A percentile compares a stretch with the other conserved stretches of the same genome.
Evolutionary conservation across 2,113 vertebrate species (phyloP).

Genomic region (Carollia perspicillata): DNA sequence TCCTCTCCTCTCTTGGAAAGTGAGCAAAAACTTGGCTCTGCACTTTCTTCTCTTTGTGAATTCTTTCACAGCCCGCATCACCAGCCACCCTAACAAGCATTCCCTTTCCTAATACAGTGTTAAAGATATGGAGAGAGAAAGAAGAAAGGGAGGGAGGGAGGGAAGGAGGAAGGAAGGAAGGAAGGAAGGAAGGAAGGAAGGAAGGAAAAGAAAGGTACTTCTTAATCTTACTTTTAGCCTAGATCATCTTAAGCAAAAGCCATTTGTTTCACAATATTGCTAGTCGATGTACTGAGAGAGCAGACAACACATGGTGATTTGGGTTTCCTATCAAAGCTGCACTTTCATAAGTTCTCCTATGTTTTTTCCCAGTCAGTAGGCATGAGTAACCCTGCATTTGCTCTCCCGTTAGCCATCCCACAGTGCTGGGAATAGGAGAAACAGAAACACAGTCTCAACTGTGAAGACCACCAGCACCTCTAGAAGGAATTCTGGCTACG

Average conservation of each 20-base stretch:
- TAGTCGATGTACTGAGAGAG: neutral
- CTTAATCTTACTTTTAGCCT: neutral
- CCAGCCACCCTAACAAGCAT: neutral
- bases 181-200: neutral
- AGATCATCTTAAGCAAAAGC: neutral
- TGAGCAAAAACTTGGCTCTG: too few relatives aligned
- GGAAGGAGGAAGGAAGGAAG: too few relatives aligned
- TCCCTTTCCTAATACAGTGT: neutral
- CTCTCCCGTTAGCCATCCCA: neutral
- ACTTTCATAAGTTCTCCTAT: neutral
- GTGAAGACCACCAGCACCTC: neutral
- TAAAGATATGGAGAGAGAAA: neutral
- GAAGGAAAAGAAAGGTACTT: neutral
- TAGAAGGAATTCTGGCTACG: neutral
- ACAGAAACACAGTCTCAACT: neutral
- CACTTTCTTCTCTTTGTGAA: too few relatives aligned
- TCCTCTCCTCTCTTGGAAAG: too few relatives aligned
- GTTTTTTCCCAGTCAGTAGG: neutral
- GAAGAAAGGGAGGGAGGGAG: too few relatives aligned
- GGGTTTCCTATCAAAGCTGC: neutral
- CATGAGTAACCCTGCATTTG: neutral
- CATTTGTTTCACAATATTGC: neutral
- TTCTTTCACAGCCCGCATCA: too few relatives aligned
- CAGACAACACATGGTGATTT: fast-evolving
- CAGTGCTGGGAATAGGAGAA: neutral